Evolutionary conservation across 2,888 invertebrate genomes (phyloP), one percentile per base, ranked within the genome.

Genomic region (Notocelia uddmanniana): DNA sequence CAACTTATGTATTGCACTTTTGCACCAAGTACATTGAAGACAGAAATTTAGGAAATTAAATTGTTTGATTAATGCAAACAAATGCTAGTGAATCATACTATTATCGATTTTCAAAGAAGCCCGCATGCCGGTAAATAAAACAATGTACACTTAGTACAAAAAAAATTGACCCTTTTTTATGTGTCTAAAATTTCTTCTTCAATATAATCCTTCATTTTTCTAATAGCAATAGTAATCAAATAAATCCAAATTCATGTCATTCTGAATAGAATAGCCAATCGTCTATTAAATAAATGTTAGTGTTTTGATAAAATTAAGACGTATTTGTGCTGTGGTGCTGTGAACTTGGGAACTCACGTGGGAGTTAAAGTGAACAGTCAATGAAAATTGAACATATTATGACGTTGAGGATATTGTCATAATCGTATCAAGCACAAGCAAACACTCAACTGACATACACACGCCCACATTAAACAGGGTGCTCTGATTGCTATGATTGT

Each of bases 401-500:
- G 37, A 37, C 52, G 21, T 37, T 64, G 21, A 34, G 31, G 19
- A 21, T 63, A 37, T 54, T 54, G 52, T 64, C 37, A 64, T 52
- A 64, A 64, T 23, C 37, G n/a, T 64, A 34, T n/a, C 34, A 57
- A 34, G 18, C 50, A 26, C 60, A 54, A 37, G 63, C 31, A 52
- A 37, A 64, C 63, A 64, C 63, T 64, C n/a, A 15, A 52, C 63
- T 52, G 34, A 37, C 63, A 21, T 50, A 63, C 50, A 34, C 50
- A 52, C 63, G 15, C 60, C 60, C n/a, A 60, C 60, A 10, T 23
- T 26, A 45, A 23, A 45, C 15, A 18, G 60, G 59, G 21, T 41
- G 15, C 21, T 57, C 21, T 45, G 45, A 60, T 45, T 45, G 26
- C 11, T 50, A 50, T 45, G 45, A 45, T 13, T n/a, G 41, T n/a